Evolutionary conservation across 35 echinoderm and acorn worm genomes (phyloP).

Genomic region (Diadema setosum): DNA sequence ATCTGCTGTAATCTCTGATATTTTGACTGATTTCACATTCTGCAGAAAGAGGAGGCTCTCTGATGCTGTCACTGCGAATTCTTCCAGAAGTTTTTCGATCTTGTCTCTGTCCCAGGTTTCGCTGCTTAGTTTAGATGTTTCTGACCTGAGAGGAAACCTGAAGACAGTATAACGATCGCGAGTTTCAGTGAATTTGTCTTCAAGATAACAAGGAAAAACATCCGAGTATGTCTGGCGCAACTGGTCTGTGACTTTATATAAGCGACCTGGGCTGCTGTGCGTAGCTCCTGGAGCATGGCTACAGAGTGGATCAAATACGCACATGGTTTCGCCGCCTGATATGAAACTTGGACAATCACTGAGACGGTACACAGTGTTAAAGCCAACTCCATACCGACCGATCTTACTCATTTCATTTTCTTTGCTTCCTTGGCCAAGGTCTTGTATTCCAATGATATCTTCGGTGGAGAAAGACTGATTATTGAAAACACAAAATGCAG

Average conservation of each 20-base stretch:
- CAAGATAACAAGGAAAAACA: constrained; percentile 41
- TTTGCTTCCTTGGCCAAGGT: constrained; percentile 73
- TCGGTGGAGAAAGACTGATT: constrained; percentile 62
- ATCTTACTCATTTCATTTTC: constrained; percentile 8
- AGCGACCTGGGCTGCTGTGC: constrained; percentile 16
- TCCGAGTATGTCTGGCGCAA: constrained; percentile 39
- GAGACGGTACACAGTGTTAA: constrained; percentile 85
- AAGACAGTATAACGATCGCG: constrained; percentile 49
- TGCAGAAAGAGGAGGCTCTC: constrained; percentile 30
- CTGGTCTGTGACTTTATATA: neutral
- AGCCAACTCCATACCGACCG: constrained; percentile 85
- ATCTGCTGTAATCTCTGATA: neutral
- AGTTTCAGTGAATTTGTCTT: neutral
- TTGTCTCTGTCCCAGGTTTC: neutral
- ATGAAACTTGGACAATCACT: constrained; percentile 87
- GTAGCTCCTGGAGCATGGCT: constrained; percentile 53
- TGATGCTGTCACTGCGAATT: neutral
- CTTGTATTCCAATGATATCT: constrained; percentile 83
- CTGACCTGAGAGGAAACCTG: constrained; percentile 61
- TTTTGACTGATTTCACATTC: neutral
- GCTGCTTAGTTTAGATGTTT: neutral
- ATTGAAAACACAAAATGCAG: constrained; percentile 81
- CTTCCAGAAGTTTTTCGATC: neutral
- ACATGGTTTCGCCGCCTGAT: constrained; percentile 28
- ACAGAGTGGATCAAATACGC: constrained; percentile 75